phyloP scores from a whole-genome alignment of 2,888 invertebrate species.

The Tanypteryx hageni region DNA sequence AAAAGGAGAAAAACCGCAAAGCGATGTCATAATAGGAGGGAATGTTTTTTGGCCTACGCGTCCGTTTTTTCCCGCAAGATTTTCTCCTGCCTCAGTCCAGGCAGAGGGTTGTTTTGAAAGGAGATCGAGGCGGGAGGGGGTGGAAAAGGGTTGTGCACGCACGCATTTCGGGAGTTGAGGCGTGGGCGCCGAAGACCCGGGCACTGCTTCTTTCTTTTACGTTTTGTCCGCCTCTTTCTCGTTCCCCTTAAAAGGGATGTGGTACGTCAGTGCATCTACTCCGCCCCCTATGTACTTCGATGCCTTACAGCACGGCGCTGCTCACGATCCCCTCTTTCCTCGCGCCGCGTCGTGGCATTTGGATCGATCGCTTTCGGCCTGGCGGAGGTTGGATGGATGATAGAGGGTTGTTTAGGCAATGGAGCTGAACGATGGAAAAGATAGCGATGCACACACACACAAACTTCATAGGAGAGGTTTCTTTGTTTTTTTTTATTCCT shows the following conservation, averaged over 20 bases:
- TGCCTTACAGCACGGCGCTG: neutral
- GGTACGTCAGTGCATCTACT: too few relatives aligned
- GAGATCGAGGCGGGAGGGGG: neutral
- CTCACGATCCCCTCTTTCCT: neutral
- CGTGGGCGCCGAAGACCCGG: neutral
- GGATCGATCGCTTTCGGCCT: neutral
- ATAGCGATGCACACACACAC: neutral
- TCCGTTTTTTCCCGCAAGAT: neutral
- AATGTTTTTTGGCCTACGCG: neutral
- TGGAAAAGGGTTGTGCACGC: neutral
- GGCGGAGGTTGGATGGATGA: neutral
- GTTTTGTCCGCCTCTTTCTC: neutral
- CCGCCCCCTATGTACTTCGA: neutral
- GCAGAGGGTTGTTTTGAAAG: constrained; percentile 21
- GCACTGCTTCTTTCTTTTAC: neutral
- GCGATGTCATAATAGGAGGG: constrained; percentile 19
- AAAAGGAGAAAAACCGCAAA: neutral
- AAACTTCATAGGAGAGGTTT: neutral
- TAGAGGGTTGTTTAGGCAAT: neutral
- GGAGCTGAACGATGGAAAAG: neutral
- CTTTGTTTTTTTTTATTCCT: neutral
- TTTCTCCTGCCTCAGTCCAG: neutral
- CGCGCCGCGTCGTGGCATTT: neutral
- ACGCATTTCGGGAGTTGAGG: neutral
- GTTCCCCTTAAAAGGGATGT: too few relatives aligned